Conservation (phyloP, 2,113 vertebrate species). For the Colaptes auratus region DNA sequence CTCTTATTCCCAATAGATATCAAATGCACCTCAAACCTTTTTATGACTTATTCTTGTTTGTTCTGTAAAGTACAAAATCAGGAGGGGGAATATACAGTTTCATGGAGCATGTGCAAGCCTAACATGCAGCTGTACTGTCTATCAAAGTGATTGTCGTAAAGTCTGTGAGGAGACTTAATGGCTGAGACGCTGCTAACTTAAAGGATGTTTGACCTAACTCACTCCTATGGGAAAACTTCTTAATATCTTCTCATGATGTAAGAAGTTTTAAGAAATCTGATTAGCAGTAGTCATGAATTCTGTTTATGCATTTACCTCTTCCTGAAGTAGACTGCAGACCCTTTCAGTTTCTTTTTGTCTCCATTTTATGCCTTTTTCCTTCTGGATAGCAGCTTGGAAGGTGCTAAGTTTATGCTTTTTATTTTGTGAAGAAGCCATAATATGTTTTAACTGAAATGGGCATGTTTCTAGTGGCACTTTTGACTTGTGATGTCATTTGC, state of each 20-base stretch:
- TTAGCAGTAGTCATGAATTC: not conserved
- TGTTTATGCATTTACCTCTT: not conserved
- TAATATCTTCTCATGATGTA: not conserved
- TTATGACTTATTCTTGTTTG: not conserved
- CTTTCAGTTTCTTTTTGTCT: not conserved
- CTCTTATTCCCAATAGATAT: not conserved
- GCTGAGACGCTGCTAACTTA: not conserved
- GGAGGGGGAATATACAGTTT: slow-evolving; percentile 5
- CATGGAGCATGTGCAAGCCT: not conserved
- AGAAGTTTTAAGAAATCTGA: not conserved
- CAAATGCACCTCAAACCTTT: slow-evolving; percentile 13
- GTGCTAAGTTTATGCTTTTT: not conserved
- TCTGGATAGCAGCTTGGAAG: not conserved
- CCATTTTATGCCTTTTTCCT: not conserved
- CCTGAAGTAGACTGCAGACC: not conserved
- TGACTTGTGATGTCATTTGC: not conserved
- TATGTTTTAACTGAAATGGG: not conserved
- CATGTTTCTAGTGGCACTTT: not conserved
- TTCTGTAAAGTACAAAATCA: not conserved
- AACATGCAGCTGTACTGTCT: slow-evolving; percentile 17
- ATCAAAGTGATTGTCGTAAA: slow-evolving; percentile 10
- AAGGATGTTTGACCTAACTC: not conserved
- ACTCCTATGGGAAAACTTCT: not conserved
- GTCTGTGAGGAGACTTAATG: not conserved
- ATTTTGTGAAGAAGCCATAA: not conserved